Percentiles rank a stretch among this genome's conserved stretches.
phyloP scores from a whole-genome alignment of 2,888 invertebrate genomes.

The Apamea monoglypha region DNA sequence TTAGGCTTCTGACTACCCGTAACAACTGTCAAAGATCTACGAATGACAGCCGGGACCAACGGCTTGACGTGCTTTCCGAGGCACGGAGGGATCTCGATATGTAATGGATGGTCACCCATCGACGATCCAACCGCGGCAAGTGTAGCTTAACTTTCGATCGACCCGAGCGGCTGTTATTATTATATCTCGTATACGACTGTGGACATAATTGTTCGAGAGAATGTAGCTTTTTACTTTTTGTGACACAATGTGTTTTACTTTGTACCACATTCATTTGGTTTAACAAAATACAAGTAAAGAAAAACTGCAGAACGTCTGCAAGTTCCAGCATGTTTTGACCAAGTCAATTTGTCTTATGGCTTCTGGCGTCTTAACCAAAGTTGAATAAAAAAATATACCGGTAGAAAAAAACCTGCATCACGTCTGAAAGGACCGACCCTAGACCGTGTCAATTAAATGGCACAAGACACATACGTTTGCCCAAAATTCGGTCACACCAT shows the following conservation, averaged over 20 bases:
- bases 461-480: background rate
- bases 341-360: too few species aligned
- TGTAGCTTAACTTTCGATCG: too few species aligned
- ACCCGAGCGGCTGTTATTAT: too few species aligned
- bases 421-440: background rate
- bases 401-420: background rate
- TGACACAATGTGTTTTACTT: background rate
- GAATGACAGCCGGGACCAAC: too few species aligned
- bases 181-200: too few species aligned
- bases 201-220: background rate
- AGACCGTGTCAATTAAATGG: background rate
- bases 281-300: background rate
- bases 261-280: too few species aligned
- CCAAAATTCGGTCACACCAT: constrained; percentile 11
- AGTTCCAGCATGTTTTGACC: background rate
- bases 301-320: background rate
- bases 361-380: background rate
- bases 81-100: too few species aligned
- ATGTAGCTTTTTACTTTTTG: background rate
- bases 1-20: too few species aligned
- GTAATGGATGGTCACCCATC: too few species aligned
- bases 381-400: background rate
- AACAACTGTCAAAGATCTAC: too few species aligned
- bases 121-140: too few species aligned
- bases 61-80: too few species aligned